Percentiles rank a stretch among this genome's conserved stretches.
Conservation (phyloP, 2,888 invertebrate genomes). For the Hemistola chrysoprasaria region DNA sequence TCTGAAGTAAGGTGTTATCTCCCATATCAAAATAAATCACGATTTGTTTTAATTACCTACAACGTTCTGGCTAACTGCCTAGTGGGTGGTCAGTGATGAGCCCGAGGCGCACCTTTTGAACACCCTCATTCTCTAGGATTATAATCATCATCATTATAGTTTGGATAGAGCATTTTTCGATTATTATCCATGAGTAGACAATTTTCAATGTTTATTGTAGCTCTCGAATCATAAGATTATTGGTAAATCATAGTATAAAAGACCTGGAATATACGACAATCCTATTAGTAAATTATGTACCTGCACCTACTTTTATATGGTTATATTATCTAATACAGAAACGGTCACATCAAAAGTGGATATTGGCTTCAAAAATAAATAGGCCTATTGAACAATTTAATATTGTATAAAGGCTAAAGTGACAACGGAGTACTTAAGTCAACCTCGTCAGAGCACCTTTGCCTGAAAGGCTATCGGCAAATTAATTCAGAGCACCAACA, state of each 20-base stretch:
- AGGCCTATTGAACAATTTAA: constrained; percentile 12
- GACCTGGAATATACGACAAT: too few relatives aligned
- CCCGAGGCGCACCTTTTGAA: constrained; percentile 40
- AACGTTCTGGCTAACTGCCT: constrained; percentile 47
- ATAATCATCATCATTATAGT: constrained; percentile 55
- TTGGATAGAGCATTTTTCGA: constrained; percentile 44
- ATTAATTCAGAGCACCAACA: constrained; percentile 51
- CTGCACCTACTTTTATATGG: too few relatives aligned
- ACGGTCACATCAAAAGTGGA: background rate
- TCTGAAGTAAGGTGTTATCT: constrained; percentile 48
- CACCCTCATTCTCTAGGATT: constrained; percentile 47
- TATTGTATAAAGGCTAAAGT: constrained; percentile 19
- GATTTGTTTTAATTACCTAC: constrained; percentile 53
- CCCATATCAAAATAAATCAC: constrained; percentile 60
- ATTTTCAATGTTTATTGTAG: constrained; percentile 28
- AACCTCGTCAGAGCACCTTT: constrained; percentile 58
- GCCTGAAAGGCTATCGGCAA: constrained; percentile 58
- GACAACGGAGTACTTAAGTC: constrained; percentile 36
- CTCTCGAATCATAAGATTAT: too few relatives aligned
- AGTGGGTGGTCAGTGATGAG: constrained; percentile 64
- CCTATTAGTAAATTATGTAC: too few relatives aligned
- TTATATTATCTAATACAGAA: too few relatives aligned
- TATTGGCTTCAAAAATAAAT: constrained; percentile 7
- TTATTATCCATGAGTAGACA: constrained; percentile 48
- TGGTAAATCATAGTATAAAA: too few relatives aligned